These are phyloP conservation scores for Rotaria socialis DNA, from an alignment of 2,888 invertebrate species.

Conservation along the genomic window DNA sequence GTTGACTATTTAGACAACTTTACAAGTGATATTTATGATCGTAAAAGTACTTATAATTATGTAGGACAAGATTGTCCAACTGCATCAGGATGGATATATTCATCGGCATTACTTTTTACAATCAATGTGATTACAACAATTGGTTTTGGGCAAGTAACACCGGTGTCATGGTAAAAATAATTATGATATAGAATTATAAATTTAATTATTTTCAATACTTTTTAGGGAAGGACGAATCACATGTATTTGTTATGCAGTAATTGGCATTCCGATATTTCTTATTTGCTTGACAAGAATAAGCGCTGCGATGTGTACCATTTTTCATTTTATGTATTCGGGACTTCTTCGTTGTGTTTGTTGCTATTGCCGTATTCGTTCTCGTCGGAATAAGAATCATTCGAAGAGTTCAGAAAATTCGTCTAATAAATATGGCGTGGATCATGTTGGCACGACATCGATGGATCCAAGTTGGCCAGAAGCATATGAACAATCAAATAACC, in stretches of 20 bases:
- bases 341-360: neutral
- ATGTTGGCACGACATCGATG: neutral
- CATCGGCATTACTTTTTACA: slow-evolving; percentile 57
- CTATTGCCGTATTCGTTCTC: neutral
- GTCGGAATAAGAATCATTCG: neutral
- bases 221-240: slow-evolving; percentile 44
- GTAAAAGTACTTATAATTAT: slow-evolving; percentile 1
- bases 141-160: slow-evolving; percentile 48
- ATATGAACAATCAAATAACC: neutral
- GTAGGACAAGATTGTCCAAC: slow-evolving; percentile 51
- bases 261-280: slow-evolving; percentile 46
- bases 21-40: slow-evolving; percentile 26
- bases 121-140: slow-evolving; percentile 59
- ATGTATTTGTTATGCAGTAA: slow-evolving; percentile 45
- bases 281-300: slow-evolving; percentile 41
- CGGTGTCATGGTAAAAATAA: slow-evolving; percentile 37
- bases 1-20: slow-evolving; percentile 36
- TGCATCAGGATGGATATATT: slow-evolving; percentile 55
- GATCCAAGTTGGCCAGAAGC: neutral
- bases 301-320: slow-evolving; percentile 28
- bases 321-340: slow-evolving; percentile 30
- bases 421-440: neutral
- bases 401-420: neutral
- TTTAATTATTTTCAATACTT: neutral
- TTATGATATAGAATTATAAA: neutral